Base-by-base conservation (phyloP, 2,113 vertebrate genomes). In the Caranx ignobilis region DNA sequence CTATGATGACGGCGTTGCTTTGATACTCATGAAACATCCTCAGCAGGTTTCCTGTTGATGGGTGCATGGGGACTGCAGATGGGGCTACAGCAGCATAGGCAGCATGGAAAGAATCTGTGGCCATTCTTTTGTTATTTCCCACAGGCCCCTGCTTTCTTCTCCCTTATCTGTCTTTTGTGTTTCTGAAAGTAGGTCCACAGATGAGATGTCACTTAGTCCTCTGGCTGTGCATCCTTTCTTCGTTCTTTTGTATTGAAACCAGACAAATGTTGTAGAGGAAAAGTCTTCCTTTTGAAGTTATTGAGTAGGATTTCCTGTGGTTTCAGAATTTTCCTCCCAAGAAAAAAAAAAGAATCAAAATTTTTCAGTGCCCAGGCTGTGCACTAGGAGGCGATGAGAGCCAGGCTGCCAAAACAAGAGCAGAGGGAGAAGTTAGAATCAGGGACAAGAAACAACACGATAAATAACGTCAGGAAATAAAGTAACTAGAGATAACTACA, bases 1-100 rank as follows among this genome's bases (percentile, higher is more conserved):
- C 79, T 0, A 77, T 31, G 75, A 98, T 95, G 31, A 96, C 87
- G 0, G 88, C 71, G 9, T 95, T 95, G 88, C 91, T 96, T 7
- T 93, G 94, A 86, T 96, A 96, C 56, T 91, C 87, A 2, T 63
- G 76, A 75, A 78, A 96, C 92, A 93, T 94, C 73, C 74, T 81
- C 57, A 84, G 66, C 82, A 94, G 80, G 70, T 88, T 81, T 55
- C 86, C 82, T 7, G 72, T 32, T 4, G 88, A 37, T 0, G 89
- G 72, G 11, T 64, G 54, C 62, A 64, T 45, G 0, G 81, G 63
- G 31, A 56, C n/a, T 0, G 65, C 26, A 12, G 91, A 88, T 0
- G 92, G 76, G 31, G 45, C 39, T 2, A 62, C 67, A 2, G 76
- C 80, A 56, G 91, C 71, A 3, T 86, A 75, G 6, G 75, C 79